Base-by-base conservation (phyloP, 2,888 invertebrate genomes). In the Coelogynopora nodosa region DNA sequence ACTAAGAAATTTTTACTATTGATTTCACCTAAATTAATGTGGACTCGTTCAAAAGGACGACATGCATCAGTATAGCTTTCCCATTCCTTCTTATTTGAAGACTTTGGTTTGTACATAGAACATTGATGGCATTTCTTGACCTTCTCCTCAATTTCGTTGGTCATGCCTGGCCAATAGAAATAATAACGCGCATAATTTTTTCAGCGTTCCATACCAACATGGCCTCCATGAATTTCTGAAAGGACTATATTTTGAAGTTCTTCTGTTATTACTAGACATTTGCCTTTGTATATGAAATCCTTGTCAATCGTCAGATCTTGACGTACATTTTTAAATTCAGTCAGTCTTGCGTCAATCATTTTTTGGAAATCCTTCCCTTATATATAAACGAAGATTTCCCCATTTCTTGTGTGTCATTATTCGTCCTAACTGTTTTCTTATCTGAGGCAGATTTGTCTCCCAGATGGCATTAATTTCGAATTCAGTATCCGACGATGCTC, bases 1-100 rank as follows among this genome's bases (percentile, higher is more conserved):
- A 82, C 23, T 30, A 82, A 31, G 10, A 82, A 82, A 2, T 5
- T 82, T 82, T 82, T 30, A 82, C 82, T 27, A 31, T 82, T 82
- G 30, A 82, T 82, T 82, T 82, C 82, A 82, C 82, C 82, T 10
- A 82, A 82, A 31, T 82, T 30, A 82, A 82, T 82, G 26, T 82
- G 82, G 31, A 82, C 82, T 82, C 82, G 13, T 82, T 82, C 82
- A 82, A 82, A 26, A 82, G 30, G 82, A 31, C 82, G 10, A 13
- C 23, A 18, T 2, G 31, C 10, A 31, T 82, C 82, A 10, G 30
- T 23, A 2, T 30, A 30, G 27, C 82, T 82, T 31, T 82, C 31
- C 29, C 29, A 82, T 82, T 82, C 30, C 10, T 82, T 30, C n/a
- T 30, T 31, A 31, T n/a, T 82, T 82, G 82, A 82, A 31, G 82